phyloP scores from a whole-genome alignment of 2,888 invertebrate genomes.

The Allolobophora icterica region DNA sequence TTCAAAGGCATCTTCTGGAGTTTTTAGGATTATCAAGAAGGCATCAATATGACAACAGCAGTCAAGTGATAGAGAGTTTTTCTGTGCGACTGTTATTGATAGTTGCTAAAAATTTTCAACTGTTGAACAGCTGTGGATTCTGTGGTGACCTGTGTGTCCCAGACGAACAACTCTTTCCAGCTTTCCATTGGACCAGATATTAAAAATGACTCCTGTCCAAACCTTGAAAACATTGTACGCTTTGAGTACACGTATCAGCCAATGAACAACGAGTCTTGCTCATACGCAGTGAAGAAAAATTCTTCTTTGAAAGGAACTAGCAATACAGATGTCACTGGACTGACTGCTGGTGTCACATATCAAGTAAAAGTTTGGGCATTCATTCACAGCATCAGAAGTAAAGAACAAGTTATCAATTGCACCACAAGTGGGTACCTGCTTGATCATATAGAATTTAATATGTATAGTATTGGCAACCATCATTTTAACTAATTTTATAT shows the following conservation, averaged over 20 bases:
- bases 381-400: neutral
- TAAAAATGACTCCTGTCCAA: neutral
- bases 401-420: neutral
- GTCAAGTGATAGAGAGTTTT: neutral
- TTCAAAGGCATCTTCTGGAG: no score
- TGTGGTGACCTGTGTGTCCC: neutral
- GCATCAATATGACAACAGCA: no score
- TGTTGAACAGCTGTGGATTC: neutral
- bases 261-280: neutral
- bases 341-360: neutral
- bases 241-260: neutral
- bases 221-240: neutral
- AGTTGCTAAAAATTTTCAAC: neutral
- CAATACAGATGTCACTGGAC: neutral
- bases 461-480: neutral
- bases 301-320: neutral
- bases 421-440: neutral
- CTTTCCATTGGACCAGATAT: constrained; percentile 3
- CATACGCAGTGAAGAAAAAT: neutral
- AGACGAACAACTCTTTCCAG: neutral
- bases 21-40: no score
- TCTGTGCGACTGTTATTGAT: no score
- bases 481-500: no score
- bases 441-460: neutral
- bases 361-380: neutral